These are phyloP conservation scores for Diadumene lineata DNA, from an alignment of 92 coral and sea anemone genomes.

Conservation along the genomic window DNA sequence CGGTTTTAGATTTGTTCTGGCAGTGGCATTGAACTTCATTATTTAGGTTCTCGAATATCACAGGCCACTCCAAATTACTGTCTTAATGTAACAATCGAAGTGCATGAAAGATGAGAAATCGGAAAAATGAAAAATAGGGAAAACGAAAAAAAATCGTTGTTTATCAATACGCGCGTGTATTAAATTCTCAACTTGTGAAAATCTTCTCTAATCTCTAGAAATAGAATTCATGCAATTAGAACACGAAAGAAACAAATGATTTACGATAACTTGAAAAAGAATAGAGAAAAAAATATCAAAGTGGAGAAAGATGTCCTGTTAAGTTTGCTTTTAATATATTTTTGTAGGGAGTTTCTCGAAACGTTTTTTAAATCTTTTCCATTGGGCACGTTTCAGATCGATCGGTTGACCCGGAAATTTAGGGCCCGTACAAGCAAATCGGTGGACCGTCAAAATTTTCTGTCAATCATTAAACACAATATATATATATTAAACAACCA, in stretches of 20 bases:
- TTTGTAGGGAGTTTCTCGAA: background rate
- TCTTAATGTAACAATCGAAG: background rate
- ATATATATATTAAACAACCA: background rate
- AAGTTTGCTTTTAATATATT: background rate
- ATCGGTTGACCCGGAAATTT: background rate
- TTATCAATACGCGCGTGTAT: too few relatives aligned
- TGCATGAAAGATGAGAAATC: background rate
- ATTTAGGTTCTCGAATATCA: background rate
- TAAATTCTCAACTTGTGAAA: background rate
- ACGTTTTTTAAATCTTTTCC: too few relatives aligned
- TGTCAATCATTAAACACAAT: background rate
- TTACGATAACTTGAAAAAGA: background rate
- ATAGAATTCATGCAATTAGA: background rate
- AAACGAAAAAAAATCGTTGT: background rate
- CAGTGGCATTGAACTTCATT: slow-evolving; percentile 3
- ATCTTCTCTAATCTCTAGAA: background rate
- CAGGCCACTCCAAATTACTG: background rate
- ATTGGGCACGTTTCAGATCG: background rate
- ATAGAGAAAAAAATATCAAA: too few relatives aligned
- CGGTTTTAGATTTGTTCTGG: background rate
- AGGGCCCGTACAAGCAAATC: background rate
- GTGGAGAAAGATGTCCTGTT: too few relatives aligned
- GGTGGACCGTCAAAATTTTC: background rate
- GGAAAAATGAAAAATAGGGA: background rate
- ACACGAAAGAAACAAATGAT: background rate